Percentiles rank a stretch among this genome's conserved stretches.
phyloP scores from a whole-genome alignment of 2,113 vertebrate species.

The Ptychochromis oligacanthus region DNA sequence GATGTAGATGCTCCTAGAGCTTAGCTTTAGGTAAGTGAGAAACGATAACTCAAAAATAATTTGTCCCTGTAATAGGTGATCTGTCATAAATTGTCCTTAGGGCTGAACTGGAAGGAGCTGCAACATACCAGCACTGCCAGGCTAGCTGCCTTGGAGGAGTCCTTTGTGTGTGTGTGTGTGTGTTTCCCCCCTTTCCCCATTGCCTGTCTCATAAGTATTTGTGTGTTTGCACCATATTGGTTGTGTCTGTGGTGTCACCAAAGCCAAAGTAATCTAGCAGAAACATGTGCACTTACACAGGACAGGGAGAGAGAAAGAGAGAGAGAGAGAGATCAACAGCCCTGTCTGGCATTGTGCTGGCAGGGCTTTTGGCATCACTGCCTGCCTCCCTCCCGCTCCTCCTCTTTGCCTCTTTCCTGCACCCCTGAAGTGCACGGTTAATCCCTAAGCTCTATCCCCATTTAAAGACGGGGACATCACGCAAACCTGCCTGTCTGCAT shows the following conservation, averaged over 20 bases:
- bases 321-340: slow-evolving; percentile 39
- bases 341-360: slow-evolving; percentile 55
- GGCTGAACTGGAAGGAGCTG: slow-evolving; percentile 21
- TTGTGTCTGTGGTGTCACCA: slow-evolving; percentile 44
- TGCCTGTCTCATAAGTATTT: slow-evolving; percentile 14
- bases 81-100: slow-evolving; percentile 48
- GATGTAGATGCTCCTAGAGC: slow-evolving; percentile 12
- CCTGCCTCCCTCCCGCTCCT: slow-evolving; percentile 22
- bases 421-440: slow-evolving; percentile 73
- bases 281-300: slow-evolving; percentile 31
- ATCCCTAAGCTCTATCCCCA: slow-evolving; percentile 69
- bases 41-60: slow-evolving; percentile 53
- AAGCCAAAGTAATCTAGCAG: slow-evolving; percentile 60
- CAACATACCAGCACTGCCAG: slow-evolving; percentile 34
- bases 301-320: slow-evolving; percentile 17
- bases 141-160: slow-evolving; percentile 16
- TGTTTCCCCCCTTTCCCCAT: neutral
- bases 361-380: slow-evolving; percentile 65
- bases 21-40: slow-evolving; percentile 31
- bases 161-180: slow-evolving; percentile 19
- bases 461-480: slow-evolving; percentile 70
- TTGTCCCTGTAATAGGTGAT: slow-evolving; percentile 46
- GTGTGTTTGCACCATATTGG: slow-evolving; percentile 34
- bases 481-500: slow-evolving; percentile 66
- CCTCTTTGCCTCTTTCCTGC: slow-evolving; percentile 52